These are phyloP conservation scores for Drepana falcataria DNA, from an alignment of 2,888 invertebrate species.

Conservation along the genomic window DNA sequence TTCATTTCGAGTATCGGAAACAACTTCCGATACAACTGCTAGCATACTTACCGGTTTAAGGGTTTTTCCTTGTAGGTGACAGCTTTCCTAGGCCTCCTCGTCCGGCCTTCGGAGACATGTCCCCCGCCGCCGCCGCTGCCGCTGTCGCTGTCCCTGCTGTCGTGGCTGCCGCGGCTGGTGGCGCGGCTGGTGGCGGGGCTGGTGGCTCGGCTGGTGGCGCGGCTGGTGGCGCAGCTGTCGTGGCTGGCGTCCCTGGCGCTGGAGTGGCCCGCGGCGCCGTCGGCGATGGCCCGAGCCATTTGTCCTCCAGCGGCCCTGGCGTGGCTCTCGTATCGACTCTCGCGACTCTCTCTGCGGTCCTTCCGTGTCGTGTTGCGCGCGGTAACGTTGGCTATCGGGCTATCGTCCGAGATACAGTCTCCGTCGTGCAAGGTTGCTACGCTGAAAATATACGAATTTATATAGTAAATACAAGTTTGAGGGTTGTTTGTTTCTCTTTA, in stretches of 20 bases:
- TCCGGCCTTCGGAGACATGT: conserved; percentile 24
- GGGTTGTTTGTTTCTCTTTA: no score
- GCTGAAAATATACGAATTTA: no score
- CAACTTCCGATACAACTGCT: no score
- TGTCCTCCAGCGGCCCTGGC: not conserved
- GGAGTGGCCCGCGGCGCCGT: no score
- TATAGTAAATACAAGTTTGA: no score
- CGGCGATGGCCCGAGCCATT: not conserved
- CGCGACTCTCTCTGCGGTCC: not conserved
- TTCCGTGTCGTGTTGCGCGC: not conserved
- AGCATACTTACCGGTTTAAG: conserved; percentile 51
- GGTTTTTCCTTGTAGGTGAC: conserved; percentile 66
- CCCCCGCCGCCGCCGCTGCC: conserved; percentile 23
- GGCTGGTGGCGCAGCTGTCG: conserved; percentile 3
- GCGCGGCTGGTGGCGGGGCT: conserved; percentile 16
- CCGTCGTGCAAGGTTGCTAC: no score
- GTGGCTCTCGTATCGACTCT: not conserved
- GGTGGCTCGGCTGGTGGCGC: no score
- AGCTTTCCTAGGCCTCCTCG: conserved; percentile 43
- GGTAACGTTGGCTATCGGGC: not conserved
- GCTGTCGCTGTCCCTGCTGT: conserved; percentile 23
- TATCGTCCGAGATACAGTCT: no score
- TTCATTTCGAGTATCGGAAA: no score
- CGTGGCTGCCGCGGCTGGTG: conserved; percentile 19
- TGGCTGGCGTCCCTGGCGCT: conserved; percentile 1